phyloP scores from a whole-genome alignment of 1,140 invertebrate species.

The Eriosoma lanigerum region DNA sequence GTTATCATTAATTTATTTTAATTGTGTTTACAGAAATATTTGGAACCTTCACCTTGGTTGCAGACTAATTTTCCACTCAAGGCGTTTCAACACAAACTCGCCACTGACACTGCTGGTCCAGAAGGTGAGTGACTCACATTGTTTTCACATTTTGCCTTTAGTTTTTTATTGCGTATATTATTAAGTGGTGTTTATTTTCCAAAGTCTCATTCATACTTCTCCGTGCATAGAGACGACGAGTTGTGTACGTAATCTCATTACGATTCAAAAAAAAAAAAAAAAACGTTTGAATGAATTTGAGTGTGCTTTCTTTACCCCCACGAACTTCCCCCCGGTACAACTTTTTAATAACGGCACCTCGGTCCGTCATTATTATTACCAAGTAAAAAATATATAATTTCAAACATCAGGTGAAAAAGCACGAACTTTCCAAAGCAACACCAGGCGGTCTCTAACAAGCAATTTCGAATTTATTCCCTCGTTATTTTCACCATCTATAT shows the following conservation, averaged over 20 bases:
- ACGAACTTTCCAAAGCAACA: slow-evolving; percentile 46
- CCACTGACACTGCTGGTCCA: slow-evolving; percentile 49
- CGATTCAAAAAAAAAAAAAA: not conserved
- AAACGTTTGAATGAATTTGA: slow-evolving; percentile 47
- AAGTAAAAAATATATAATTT: slow-evolving; percentile 39
- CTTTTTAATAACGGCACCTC: slow-evolving; percentile 50
- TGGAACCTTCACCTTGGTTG: slow-evolving; percentile 46
- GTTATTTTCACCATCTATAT: slow-evolving; percentile 47
- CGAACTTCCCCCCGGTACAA: not conserved
- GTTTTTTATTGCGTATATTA: too few relatives aligned
- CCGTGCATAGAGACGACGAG: not conserved
- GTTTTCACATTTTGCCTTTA: not conserved
- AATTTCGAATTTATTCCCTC: slow-evolving; percentile 50
- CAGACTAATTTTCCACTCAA: slow-evolving; percentile 42
- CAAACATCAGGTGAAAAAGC: slow-evolving; percentile 47
- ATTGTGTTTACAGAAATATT: slow-evolving; percentile 20
- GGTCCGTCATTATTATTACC: slow-evolving; percentile 43
- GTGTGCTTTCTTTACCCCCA: slow-evolving; percentile 19
- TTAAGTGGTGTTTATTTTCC: not conserved
- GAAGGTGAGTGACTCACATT: slow-evolving; percentile 34
- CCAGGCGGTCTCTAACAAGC: slow-evolving; percentile 49
- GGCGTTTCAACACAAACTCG: slow-evolving; percentile 45
- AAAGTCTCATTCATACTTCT: not conserved
- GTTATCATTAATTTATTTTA: too few relatives aligned
- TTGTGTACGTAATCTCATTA: slow-evolving; percentile 25